Percentiles rank a stretch among this genome's conserved stretches.
phyloP scores from a whole-genome alignment of 2,113 vertebrate species.

The Acinonyx jubatus region DNA sequence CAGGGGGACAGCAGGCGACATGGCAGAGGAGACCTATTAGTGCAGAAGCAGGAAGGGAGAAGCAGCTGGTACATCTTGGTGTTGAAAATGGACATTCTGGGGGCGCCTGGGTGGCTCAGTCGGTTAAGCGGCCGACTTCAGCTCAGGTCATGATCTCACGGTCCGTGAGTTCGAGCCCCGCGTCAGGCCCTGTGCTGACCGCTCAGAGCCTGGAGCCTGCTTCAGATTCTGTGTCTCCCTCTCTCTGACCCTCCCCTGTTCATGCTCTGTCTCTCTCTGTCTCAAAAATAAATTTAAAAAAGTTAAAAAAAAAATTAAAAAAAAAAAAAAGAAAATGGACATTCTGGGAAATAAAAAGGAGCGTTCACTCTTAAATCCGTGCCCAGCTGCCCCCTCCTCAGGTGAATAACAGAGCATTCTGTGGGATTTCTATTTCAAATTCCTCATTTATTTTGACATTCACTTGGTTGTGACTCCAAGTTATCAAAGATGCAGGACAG shows the following conservation, averaged over 20 bases:
- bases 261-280: no score
- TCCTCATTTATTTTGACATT: slow-evolving; percentile 85
- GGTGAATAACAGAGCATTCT: slow-evolving; percentile 59
- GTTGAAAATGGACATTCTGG: background rate
- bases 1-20: accelerated
- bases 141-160: no score
- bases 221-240: no score
- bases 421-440: slow-evolving; percentile 83
- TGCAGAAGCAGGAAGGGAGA: background rate
- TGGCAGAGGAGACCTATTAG: accelerated
- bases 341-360: background rate
- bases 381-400: background rate
- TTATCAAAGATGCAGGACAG: slow-evolving; percentile 76
- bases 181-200: no score
- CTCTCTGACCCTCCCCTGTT: no score
- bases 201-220: no score
- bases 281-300: no score
- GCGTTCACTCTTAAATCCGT: background rate
- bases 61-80: background rate
- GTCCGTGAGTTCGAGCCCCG: no score
- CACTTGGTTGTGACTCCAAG: slow-evolving; percentile 79
- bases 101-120: background rate
- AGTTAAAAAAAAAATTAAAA: no score
- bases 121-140: no score
- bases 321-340: background rate